Evolutionary conservation across 64 coral and sea anemone genomes (phyloP), one percentile per base, ranked within the genome.

Genomic region (Catalaphyllia jardinei): DNA sequence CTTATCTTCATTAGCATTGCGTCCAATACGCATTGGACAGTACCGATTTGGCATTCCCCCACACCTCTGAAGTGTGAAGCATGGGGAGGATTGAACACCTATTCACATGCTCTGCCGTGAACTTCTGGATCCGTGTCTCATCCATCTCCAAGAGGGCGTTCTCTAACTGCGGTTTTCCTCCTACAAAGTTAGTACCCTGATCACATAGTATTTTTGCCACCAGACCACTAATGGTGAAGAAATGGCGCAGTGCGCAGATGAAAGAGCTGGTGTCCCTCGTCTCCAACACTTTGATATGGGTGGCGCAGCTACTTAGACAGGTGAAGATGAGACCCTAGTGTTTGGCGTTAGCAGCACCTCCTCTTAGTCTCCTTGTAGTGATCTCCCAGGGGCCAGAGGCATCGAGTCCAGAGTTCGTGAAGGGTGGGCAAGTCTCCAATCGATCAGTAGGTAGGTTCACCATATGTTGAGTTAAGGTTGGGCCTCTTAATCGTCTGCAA

Each of bases 1-100:
- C 84, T 67, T 10, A 87, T 16, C 39, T 87, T 67, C 24, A 50
- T 0, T 33, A 71, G 29, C 51, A 88, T 76, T 20, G 72, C 72
- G 31, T 76, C 86, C 28, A 88, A 54, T 10, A 75, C 22, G 16
- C 74, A n/a, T 2, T n/a, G 52, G 18, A 77, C 30, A 0, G 69
- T 74, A n/a, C 85, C 16, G 20, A 73, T 73, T n/a, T 74, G 38
- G 6, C 64, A 4, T 27, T 72, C 64, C 64, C 67, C 52, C 7
- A 87, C 54, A 8, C 85, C 67, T 2, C 85, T 67, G 15, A 55
- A 73, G 54, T 87, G 85, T 4, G 85, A 87, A 0, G 85, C 69
- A 59, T 87, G 69, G 2, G 67, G 85, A 8, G 86, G 86, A 57
- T 88, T 88, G 28, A 88, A 88, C 6, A 5, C 12, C 86, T 73